Percentiles rank a stretch among this genome's conserved stretches.
Conservation (phyloP, 2,888 invertebrate species). For the Brachyptera risi region DNA sequence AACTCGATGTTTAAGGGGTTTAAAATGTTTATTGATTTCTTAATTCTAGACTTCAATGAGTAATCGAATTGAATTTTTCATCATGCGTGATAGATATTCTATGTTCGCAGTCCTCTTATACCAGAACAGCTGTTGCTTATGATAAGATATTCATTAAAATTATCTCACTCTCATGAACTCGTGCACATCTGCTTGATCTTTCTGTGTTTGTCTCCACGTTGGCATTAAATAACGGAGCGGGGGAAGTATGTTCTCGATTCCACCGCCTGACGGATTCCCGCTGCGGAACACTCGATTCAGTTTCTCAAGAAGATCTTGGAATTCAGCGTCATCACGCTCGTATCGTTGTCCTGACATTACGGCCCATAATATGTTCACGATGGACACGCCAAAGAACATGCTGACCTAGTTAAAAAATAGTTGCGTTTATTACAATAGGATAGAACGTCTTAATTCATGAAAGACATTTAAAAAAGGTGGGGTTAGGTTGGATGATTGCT, state of each 20-base stretch:
- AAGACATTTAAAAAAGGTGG: background rate
- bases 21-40: no score
- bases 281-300: conserved; percentile 26
- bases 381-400: conserved; percentile 30
- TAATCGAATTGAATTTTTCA: no score
- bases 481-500: background rate
- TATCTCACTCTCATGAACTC: background rate
- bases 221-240: conserved; percentile 13
- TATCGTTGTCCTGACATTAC: conserved; percentile 33
- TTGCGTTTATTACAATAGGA: background rate
- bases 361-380: conserved; percentile 36
- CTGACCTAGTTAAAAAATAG: no score
- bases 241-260: conserved; percentile 20
- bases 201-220: background rate
- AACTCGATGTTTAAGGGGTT: no score
- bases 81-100: no score
- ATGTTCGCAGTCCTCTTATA: no score
- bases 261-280: conserved; percentile 17
- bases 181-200: background rate
- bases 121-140: no score
- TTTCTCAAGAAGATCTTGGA: conserved; percentile 27
- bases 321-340: conserved; percentile 27
- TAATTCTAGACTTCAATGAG: no score
- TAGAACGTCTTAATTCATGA: background rate
- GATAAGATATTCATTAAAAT: no score